Conservation (phyloP, 2,888 invertebrate genomes). For the Netelia virgata region DNA sequence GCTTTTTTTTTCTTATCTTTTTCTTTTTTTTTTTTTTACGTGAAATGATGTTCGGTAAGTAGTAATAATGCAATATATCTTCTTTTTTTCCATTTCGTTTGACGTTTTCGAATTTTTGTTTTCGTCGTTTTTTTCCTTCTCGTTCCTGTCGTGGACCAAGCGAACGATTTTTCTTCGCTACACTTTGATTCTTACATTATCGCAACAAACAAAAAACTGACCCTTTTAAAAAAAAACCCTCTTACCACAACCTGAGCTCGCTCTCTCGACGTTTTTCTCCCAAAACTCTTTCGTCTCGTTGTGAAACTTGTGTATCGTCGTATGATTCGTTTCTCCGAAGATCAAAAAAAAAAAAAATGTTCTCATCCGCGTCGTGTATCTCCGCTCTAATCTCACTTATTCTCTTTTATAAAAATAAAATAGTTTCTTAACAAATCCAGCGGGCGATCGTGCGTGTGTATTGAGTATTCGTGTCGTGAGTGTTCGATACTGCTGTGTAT, state of each 20-base stretch:
- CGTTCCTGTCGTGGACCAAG: slow-evolving; percentile 45
- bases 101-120: slow-evolving; percentile 32
- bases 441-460: slow-evolving; percentile 53
- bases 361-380: slow-evolving; percentile 22
- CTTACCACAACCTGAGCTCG: slow-evolving; percentile 42
- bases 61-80: slow-evolving; percentile 62
- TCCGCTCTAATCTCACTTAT: slow-evolving; percentile 64
- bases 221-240: slow-evolving; percentile 18
- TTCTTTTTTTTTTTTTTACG: slow-evolving; percentile 23
- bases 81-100: slow-evolving; percentile 24
- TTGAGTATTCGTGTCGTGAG: slow-evolving; percentile 9
- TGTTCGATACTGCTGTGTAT: slow-evolving; percentile 10
- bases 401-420: slow-evolving; percentile 73
- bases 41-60: slow-evolving; percentile 63
- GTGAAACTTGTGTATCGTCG: slow-evolving; percentile 29
- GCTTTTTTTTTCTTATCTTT: slow-evolving; percentile 22
- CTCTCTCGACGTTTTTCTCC: slow-evolving; percentile 52
- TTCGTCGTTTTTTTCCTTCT: slow-evolving; percentile 21
- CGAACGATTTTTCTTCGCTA: slow-evolving; percentile 22
- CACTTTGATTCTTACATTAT: slow-evolving; percentile 46
- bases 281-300: slow-evolving; percentile 39
- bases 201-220: slow-evolving; percentile 39
- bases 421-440: slow-evolving; percentile 71
- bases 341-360: slow-evolving; percentile 58
- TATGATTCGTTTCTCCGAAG: slow-evolving; percentile 41